Evolutionary conservation across 2,888 invertebrate species (phyloP).

Genomic region (Pycnomerus fuliginosus): DNA sequence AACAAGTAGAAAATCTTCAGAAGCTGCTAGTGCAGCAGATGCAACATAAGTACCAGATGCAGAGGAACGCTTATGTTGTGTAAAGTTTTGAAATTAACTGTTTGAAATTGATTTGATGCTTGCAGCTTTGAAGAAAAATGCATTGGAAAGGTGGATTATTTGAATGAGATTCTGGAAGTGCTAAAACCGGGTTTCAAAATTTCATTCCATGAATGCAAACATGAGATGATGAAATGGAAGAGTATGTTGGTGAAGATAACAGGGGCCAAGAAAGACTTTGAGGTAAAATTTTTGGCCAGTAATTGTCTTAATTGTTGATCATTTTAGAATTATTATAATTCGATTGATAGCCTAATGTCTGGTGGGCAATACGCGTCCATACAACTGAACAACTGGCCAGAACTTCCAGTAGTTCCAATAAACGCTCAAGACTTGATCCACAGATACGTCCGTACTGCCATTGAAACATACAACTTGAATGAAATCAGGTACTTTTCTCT

Average conservation of each 20-base stretch:
- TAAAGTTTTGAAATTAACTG: background rate
- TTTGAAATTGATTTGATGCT: background rate
- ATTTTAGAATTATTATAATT: slow-evolving; percentile 9
- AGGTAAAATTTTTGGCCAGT: slow-evolving; percentile 4
- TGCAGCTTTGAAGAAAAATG: slow-evolving; percentile 15
- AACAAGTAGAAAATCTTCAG: slow-evolving; percentile 9
- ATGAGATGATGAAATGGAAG: slow-evolving; percentile 11
- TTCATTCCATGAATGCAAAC: slow-evolving; percentile 8
- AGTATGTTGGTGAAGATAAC: slow-evolving; percentile 4
- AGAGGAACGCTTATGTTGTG: slow-evolving; percentile 10
- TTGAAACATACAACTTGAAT: too few species aligned
- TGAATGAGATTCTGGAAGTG: slow-evolving; percentile 9
- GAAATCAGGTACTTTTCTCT: too few species aligned
- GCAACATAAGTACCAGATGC: slow-evolving; percentile 16
- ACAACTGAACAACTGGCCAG: slow-evolving; percentile 10
- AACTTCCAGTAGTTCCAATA: slow-evolving; percentile 7
- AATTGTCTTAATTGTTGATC: background rate
- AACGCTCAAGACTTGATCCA: slow-evolving; percentile 14
- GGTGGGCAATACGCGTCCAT: slow-evolving; percentile 1
- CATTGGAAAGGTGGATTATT: slow-evolving; percentile 8
- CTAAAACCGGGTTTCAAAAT: slow-evolving; percentile 4
- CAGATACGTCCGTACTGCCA: slow-evolving; percentile 12
- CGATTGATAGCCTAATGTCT: slow-evolving; percentile 5
- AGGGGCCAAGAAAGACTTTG: slow-evolving; percentile 8
- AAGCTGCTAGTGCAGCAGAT: slow-evolving; percentile 10